These are phyloP conservation scores for Gymnocephalus cernua DNA, from an alignment of 2,113 vertebrate species.

Conservation along the genomic window DNA sequence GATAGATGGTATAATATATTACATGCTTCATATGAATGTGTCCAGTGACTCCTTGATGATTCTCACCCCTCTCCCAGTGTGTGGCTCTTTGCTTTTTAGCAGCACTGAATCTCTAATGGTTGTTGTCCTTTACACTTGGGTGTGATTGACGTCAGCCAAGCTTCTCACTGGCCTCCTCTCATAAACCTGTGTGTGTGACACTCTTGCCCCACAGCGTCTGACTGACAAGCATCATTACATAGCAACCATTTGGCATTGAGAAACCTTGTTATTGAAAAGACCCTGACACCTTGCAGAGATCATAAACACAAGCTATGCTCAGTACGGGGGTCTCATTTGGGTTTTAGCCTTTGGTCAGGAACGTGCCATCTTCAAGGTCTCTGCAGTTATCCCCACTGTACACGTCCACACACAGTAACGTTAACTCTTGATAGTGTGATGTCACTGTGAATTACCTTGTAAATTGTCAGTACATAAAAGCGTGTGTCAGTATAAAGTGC, in stretches of 20 bases:
- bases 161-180: slow-evolving; percentile 61
- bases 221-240: slow-evolving; percentile 33
- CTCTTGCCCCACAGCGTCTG: slow-evolving; percentile 37
- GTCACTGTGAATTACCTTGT: slow-evolving; percentile 21
- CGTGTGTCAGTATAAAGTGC: not conserved
- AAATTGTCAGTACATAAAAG: not conserved
- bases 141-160: slow-evolving; percentile 78
- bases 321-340: slow-evolving; percentile 17
- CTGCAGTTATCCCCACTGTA: not conserved
- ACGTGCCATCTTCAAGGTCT: slow-evolving; percentile 48
- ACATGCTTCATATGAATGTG: slow-evolving; percentile 9
- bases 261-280: slow-evolving; percentile 53
- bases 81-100: slow-evolving; percentile 35
- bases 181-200: slow-evolving; percentile 58
- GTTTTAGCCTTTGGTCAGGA: slow-evolving; percentile 45
- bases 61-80: slow-evolving; percentile 1
- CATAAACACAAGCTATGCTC: slow-evolving; percentile 32
- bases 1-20: not conserved
- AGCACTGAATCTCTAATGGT: slow-evolving; percentile 72
- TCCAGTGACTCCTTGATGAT: not conserved
- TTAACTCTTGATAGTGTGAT: not conserved
- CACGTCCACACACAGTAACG: slow-evolving; percentile 14
- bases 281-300: slow-evolving; percentile 47
- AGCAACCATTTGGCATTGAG: slow-evolving; percentile 52
- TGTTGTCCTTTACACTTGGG: slow-evolving; percentile 68